Conservation (phyloP, 1,140 invertebrate genomes). For the Lordiphosa stackelbergi region DNA sequence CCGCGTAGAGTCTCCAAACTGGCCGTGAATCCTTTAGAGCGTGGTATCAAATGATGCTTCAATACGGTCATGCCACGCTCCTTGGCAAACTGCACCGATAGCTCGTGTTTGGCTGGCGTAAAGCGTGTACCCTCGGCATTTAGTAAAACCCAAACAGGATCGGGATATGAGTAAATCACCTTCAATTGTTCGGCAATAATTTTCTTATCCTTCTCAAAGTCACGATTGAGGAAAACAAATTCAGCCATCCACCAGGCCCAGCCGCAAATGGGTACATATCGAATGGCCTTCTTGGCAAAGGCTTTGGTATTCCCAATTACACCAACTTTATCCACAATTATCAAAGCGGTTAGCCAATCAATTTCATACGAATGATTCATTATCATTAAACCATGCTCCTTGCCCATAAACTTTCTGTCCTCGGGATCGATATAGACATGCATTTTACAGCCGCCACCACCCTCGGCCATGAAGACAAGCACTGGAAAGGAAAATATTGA, state of each 20-base stretch:
- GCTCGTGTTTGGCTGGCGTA: constrained; percentile 90
- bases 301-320: constrained; percentile 94
- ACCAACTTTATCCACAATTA: constrained; percentile 86
- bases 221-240: constrained; percentile 93
- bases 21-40: constrained; percentile 92
- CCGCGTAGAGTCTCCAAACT: constrained; percentile 85
- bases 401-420: constrained; percentile 87
- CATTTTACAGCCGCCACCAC: constrained; percentile 90
- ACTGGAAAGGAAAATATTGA: constrained; percentile 77
- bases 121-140: constrained; percentile 97
- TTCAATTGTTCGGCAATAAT: constrained; percentile 88
- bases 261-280: constrained; percentile 93
- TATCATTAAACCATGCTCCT: constrained; percentile 91
- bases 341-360: constrained; percentile 94
- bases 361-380: constrained; percentile 98
- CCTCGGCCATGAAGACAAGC: constrained; percentile 92
- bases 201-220: constrained; percentile 92
- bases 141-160: constrained; percentile 91
- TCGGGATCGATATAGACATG: constrained; percentile 87
- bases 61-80: constrained; percentile 90
- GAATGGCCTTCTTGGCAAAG: constrained; percentile 94
- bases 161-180: constrained; percentile 89
- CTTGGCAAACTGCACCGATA: constrained; percentile 90
- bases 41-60: constrained; percentile 94
- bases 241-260: constrained; percentile 97